phyloP scores from a whole-genome alignment of 2,113 vertebrate species.

The Cygnus buccinator region DNA sequence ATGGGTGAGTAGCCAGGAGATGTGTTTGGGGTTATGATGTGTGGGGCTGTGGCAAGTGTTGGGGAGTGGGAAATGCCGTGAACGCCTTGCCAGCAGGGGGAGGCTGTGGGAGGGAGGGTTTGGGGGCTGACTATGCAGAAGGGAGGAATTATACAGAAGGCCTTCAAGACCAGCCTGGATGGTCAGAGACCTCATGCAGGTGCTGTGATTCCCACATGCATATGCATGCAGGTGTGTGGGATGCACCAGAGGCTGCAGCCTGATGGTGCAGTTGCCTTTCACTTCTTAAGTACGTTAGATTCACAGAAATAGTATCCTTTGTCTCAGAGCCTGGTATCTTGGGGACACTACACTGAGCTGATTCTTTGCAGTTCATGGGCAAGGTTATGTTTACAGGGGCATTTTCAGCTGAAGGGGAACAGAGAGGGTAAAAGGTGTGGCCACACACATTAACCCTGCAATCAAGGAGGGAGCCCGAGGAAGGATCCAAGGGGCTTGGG shows the following conservation, averaged over 20 bases:
- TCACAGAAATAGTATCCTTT: neutral
- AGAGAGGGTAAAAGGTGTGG: neutral
- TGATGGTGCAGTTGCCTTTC: neutral
- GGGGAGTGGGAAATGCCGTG: neutral
- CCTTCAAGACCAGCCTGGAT: neutral
- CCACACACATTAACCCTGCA: neutral
- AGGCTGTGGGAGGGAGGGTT: neutral
- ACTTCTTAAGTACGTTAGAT: neutral
- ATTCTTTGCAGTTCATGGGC: neutral
- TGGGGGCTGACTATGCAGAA: neutral
- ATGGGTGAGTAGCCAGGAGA: neutral
- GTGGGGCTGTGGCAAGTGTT: neutral
- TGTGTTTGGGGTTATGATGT: neutral
- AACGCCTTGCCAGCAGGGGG: neutral
- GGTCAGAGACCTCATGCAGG: neutral
- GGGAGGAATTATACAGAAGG: neutral
- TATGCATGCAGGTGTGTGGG: neutral
- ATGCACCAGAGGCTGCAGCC: neutral
- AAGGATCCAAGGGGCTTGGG: too few species aligned
- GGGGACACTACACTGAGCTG: neutral
- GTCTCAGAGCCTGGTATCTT: neutral
- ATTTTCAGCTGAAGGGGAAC: neutral
- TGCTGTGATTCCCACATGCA: neutral
- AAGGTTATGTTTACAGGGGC: neutral
- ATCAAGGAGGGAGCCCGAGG: neutral